Evolutionary conservation across 2,113 vertebrate genomes (phyloP), one percentile per base, ranked within the genome.

Genomic region (Calonectris borealis): DNA sequence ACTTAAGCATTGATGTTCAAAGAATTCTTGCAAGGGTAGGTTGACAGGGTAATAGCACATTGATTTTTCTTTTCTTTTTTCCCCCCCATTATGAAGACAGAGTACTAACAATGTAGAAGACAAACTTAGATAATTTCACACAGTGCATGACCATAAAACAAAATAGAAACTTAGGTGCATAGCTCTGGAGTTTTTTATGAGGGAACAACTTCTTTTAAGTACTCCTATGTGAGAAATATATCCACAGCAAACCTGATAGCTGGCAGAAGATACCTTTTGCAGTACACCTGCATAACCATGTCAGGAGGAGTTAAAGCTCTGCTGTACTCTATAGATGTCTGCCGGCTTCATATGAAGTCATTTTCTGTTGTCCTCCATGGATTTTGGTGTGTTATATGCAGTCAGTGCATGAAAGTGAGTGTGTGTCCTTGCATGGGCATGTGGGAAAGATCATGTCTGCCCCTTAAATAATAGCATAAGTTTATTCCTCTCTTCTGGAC

Each of bases 21-120:
- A 93, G 95, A 94, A 76, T 90, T 95, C 91, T 89, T 89, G 70
- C 52, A 79, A 79, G 73, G 44, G 52, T 85, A 69, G 31, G 81
- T 90, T 97, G 93, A 96, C 94, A 96, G 84, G 93, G 73, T 96
- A 96, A 96, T 95, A 94, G 81, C 82, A 65, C 92, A 93, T 86
- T 96, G 95, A 95, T 96, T 95, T 95, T 96, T 90, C 46, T 97
- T 90, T 84, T 86, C 34, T 76, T 86, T 91, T 62, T 40, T 40
- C 49, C 16, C 13, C 36, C 34, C 48, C 48, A 79, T 95, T 97
- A 93, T 76, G 84, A 92, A 95, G 92, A 91, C 78, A 83, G 73
- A 95, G 48, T 85, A 19, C 69, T 89, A 93, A 79, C 86, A 84
- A 73, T 89, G 57, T 84, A 22, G 83, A 88, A 94, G 86, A 79